Evolutionary conservation across 2,797 vertebrate genomes (phyloP).

Genomic region (Chelon labrosus): DNA sequence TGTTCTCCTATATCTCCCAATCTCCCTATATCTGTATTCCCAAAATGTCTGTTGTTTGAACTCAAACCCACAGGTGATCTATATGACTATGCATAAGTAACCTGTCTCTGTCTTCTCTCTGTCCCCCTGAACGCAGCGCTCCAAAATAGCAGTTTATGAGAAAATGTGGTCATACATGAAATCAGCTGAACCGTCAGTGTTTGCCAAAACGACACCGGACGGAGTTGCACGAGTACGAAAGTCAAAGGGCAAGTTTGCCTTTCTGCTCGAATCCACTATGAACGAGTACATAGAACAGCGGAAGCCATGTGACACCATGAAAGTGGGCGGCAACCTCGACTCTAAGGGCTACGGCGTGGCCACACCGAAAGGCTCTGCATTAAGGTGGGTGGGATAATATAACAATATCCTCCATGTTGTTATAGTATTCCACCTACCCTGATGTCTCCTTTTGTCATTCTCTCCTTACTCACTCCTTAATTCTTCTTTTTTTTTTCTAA

Average conservation of each 20-base stretch:
- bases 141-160: conserved; percentile 99
- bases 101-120: conserved; percentile 63
- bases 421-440: conserved; percentile 99
- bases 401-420: conserved; percentile 97
- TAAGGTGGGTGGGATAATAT: conserved; percentile 99
- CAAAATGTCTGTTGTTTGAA: conserved; percentile 11
- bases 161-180: conserved; percentile 99
- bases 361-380: conserved; percentile 99
- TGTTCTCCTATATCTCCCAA: conserved; percentile 12
- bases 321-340: conserved; percentile 99
- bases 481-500: conserved; percentile 67
- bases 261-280: conserved; percentile 99
- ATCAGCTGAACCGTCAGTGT: conserved; percentile 98
- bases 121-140: conserved; percentile 86
- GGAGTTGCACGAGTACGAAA: conserved; percentile 97
- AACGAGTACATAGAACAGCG: conserved; percentile 99
- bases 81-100: conserved; percentile 33
- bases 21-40: too few species aligned
- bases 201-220: conserved; percentile 98
- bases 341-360: conserved; percentile 99
- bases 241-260: conserved; percentile 99
- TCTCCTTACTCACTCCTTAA: conserved; percentile 82
- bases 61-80: conserved; percentile 3
- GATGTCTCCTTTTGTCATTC: conserved; percentile 95
- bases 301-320: conserved; percentile 99